Evolutionary conservation across 2,888 invertebrate genomes (phyloP).

Genomic region (Drosophila mimetica): DNA sequence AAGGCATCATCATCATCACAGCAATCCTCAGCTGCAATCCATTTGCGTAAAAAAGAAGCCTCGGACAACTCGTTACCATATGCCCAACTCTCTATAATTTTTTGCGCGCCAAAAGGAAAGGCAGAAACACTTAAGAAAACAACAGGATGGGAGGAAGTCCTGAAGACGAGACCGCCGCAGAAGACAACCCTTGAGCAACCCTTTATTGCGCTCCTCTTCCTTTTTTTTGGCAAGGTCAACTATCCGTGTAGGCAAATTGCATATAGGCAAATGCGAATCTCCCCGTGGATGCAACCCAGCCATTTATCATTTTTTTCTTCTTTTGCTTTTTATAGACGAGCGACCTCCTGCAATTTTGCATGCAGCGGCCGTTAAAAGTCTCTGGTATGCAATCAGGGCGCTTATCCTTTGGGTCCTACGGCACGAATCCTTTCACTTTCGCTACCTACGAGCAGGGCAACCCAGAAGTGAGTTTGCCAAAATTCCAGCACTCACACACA

Average conservation of each 20-base stretch:
- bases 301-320: conserved; percentile 69
- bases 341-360: conserved; percentile 57
- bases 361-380: conserved; percentile 66
- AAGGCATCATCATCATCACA: conserved; percentile 20
- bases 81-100: conserved; percentile 53
- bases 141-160: conserved; percentile 32
- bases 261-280: conserved; percentile 60
- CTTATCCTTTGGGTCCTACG: conserved; percentile 57
- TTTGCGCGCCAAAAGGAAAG: conserved; percentile 77
- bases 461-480: conserved; percentile 64
- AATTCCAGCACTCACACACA: conserved; percentile 66
- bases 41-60: conserved; percentile 33
- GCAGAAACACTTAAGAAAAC: conserved; percentile 12
- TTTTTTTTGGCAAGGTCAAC: conserved; percentile 64
- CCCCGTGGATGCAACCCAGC: conserved; percentile 50
- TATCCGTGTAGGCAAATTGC: conserved; percentile 62
- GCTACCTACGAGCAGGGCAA: conserved; percentile 55
- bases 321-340: conserved; percentile 13
- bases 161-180: conserved; percentile 63
- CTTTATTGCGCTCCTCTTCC: conserved; percentile 30
- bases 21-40: conserved; percentile 40
- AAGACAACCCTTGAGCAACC: conserved; percentile 49
- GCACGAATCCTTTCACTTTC: conserved; percentile 73
- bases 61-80: conserved; percentile 76
- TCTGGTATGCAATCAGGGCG: conserved; percentile 47